These are phyloP conservation scores for Metaphire vulgaris DNA, from an alignment of 1,140 invertebrate species.

Conservation along the genomic window DNA sequence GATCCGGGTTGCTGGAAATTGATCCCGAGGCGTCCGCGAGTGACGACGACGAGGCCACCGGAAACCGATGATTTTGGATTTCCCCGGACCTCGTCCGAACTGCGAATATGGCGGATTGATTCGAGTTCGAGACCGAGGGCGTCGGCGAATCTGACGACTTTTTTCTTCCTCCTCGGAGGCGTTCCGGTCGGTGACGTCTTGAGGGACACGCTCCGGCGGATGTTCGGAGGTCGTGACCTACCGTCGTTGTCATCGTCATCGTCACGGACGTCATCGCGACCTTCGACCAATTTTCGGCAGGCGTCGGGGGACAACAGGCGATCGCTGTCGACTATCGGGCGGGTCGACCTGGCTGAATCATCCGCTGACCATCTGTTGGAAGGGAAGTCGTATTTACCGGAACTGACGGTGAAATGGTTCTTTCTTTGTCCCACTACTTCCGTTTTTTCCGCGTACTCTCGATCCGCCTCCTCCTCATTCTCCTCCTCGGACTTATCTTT, in stretches of 20 bases:
- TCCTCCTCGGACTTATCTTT: too few species aligned
- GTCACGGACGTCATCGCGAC: too few species aligned
- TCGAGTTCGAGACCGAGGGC: conserved; percentile 85
- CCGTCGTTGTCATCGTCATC: too few species aligned
- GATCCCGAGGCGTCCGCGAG: conserved; percentile 58
- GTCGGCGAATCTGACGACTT: conserved; percentile 91
- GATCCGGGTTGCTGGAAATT: conserved; percentile 76
- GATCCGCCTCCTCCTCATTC: too few species aligned
- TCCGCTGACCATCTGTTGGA: too few species aligned
- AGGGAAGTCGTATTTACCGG: too few species aligned
- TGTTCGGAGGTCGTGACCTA: background rate
- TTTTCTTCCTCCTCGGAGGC: conserved; percentile 66
- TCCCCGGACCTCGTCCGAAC: conserved; percentile 45
- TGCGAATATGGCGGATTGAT: conserved; percentile 62
- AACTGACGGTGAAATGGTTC: too few species aligned
- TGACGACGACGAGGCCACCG: too few species aligned
- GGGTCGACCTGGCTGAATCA: too few species aligned
- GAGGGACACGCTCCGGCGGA: conserved; percentile 60
- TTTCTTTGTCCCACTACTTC: too few species aligned
- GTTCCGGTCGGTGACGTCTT: conserved; percentile 79
- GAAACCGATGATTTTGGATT: conserved; percentile 44
- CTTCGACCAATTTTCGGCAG: background rate
- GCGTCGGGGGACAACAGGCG: background rate
- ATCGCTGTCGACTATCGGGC: too few species aligned
- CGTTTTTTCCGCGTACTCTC: too few species aligned